Conservation (phyloP, 2,888 invertebrate species). For the Catocala nupta region DNA sequence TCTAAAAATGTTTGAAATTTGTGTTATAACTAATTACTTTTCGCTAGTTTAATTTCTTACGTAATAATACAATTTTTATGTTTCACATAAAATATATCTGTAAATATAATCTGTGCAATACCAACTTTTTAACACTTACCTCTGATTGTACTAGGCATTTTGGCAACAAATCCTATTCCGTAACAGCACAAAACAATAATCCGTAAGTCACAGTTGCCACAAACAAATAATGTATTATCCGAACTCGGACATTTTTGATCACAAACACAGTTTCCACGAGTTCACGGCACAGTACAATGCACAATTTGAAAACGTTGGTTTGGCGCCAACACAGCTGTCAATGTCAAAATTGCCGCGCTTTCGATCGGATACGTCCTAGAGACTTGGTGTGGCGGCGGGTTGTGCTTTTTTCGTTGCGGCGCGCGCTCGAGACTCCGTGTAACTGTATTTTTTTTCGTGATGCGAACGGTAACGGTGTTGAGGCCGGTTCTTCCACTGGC, state of each 20-base stretch:
- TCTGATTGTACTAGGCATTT: constrained; percentile 86
- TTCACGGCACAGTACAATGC: constrained; percentile 43
- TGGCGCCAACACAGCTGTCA: constrained; percentile 74
- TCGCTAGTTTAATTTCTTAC: too few relatives aligned
- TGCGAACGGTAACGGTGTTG: constrained; percentile 78
- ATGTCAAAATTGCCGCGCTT: constrained; percentile 72
- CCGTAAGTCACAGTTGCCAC: constrained; percentile 57
- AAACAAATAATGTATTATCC: constrained; percentile 64
- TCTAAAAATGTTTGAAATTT: too few relatives aligned
- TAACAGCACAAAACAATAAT: constrained; percentile 58
- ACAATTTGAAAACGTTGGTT: constrained; percentile 42
- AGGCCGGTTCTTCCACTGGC: constrained; percentile 73
- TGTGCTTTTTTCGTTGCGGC: constrained; percentile 82
- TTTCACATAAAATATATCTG: too few relatives aligned
- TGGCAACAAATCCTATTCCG: constrained; percentile 69
- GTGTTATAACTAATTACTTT: too few relatives aligned
- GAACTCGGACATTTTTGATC: constrained; percentile 66
- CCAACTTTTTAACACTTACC: constrained; percentile 67
- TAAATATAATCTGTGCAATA: constrained; percentile 2
- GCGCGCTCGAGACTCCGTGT: constrained; percentile 69
- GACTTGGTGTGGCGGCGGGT: constrained; percentile 73
- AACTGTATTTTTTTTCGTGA: constrained; percentile 86
- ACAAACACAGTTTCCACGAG: constrained; percentile 50
- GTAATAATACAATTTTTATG: too few relatives aligned
- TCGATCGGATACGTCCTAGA: constrained; percentile 74